Base-by-base conservation (phyloP, 2,113 vertebrate genomes). In the Melanerpes aurifrons region DNA sequence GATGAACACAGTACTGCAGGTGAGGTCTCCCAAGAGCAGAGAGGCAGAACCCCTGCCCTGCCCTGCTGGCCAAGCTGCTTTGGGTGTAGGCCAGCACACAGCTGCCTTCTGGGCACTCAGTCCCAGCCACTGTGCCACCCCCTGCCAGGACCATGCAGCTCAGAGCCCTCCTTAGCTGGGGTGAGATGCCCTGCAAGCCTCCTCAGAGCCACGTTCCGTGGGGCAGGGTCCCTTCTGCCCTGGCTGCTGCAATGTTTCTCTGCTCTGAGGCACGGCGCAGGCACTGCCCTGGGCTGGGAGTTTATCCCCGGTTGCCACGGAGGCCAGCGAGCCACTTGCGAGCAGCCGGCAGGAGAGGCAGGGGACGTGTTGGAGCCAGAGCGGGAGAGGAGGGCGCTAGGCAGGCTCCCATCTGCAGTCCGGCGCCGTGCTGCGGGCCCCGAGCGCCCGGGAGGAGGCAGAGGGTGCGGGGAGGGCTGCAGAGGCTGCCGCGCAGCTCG, bases 181-280 rank as follows among this genome's bases (percentile, higher is more conserved):
- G 29, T 5, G 7, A 59, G 47, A 7, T 4, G 18, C 25, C 50
- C 63, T 10, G 28, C 0, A 0, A 76, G 56, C 70, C 43, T 16
- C 80, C 48, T 47, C 3, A 14, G 26, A 59, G n/a, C 70, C 43
- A 4, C 0, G 0, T 4, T 43, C 26, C 1, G 0, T 10, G 25
- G 32, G 8, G 14, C 24, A 6, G 1, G 3, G 18, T 9, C 77
- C 3, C 62, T 40, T 35, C 0, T 1, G 59, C 68, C 15, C 70
- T 4, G 40, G 53, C 58, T 50, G 21, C 67, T 59, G 31, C n/a
- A 15, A 29, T 0, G 0, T 28, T 57, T 17, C 1, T 3, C 50
- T 45, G 54, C 64, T 63, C 18, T 6, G 2, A 59, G 48, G 12
- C 45, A 6, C 0, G 0, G 9, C 10, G 47, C 1, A 0, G 12